phyloP scores from a whole-genome alignment of 2,113 vertebrate genomes.

The Pica pica region DNA sequence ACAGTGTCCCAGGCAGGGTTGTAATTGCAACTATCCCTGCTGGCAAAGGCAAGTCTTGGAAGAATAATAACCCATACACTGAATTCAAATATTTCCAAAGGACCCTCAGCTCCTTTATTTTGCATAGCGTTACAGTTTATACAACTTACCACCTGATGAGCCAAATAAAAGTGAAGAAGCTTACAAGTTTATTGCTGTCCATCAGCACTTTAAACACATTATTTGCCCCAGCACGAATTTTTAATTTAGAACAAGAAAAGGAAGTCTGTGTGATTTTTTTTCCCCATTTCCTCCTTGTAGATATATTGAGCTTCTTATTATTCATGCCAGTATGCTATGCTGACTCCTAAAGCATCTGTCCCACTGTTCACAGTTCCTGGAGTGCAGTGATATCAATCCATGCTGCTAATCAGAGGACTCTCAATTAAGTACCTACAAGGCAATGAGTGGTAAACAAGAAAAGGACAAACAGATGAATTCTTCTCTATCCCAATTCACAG shows the following conservation, averaged over 20 bases:
- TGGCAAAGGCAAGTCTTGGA: neutral
- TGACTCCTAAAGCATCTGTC: constrained; percentile 63
- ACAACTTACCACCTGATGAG: neutral
- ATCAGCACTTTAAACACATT: neutral
- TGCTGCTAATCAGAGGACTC: constrained; percentile 59
- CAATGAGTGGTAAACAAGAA: constrained; percentile 43
- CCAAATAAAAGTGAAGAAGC: neutral
- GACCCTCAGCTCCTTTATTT: neutral
- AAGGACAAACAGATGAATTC: constrained; percentile 29
- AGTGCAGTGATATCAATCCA: constrained; percentile 1
- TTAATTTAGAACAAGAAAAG: neutral
- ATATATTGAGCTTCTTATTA: constrained; percentile 48
- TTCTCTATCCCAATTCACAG: constrained; percentile 28
- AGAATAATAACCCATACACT: neutral
- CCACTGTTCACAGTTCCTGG: constrained; percentile 56
- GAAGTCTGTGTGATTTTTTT: neutral
- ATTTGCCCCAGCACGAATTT: neutral
- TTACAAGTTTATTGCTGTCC: neutral
- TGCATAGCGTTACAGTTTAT: neutral
- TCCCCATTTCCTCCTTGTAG: constrained; percentile 13
- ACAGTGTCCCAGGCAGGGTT: neutral
- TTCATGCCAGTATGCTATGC: constrained; percentile 27
- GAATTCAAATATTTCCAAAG: neutral
- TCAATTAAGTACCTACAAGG: constrained; percentile 60
- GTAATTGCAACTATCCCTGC: neutral